These are phyloP conservation scores for Eptatretus burgeri DNA, from an alignment of 2,113 vertebrate genomes.

Conservation along the genomic window DNA sequence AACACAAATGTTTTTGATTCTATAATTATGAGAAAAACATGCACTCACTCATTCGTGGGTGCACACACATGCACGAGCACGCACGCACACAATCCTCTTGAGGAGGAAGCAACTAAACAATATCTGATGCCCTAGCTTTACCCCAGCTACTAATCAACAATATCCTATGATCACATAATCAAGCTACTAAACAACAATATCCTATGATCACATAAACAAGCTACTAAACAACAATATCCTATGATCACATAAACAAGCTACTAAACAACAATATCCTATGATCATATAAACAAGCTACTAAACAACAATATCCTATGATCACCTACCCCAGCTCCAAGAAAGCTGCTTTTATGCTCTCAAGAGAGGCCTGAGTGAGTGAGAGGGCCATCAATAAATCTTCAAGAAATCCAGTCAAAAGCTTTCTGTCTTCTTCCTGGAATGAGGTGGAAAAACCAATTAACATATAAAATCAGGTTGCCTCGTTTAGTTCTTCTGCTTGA, in stretches of 20 bases:
- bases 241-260: background rate
- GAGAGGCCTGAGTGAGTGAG: conserved; percentile 63
- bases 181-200: no score
- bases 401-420: conserved; percentile 71
- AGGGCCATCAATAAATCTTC: conserved; percentile 95
- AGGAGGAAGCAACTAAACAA: no score
- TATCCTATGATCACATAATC: no score
- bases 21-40: no score
- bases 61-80: no score
- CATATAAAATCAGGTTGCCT: background rate
- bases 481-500: conserved; percentile 7
- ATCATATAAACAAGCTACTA: background rate
- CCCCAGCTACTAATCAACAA: no score
- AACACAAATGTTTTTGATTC: no score
- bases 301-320: background rate
- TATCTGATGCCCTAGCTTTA: no score
- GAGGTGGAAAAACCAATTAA: conserved; percentile 9
- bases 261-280: background rate
- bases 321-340: conserved; percentile 86
- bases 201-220: no score
- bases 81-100: no score
- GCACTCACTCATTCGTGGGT: no score
- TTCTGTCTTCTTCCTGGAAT: conserved; percentile 71
- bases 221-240: no score
- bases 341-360: conserved; percentile 88